These are phyloP conservation scores for Otocyon megalotis DNA, from an alignment of 2,113 vertebrate species.

Conservation along the genomic window DNA sequence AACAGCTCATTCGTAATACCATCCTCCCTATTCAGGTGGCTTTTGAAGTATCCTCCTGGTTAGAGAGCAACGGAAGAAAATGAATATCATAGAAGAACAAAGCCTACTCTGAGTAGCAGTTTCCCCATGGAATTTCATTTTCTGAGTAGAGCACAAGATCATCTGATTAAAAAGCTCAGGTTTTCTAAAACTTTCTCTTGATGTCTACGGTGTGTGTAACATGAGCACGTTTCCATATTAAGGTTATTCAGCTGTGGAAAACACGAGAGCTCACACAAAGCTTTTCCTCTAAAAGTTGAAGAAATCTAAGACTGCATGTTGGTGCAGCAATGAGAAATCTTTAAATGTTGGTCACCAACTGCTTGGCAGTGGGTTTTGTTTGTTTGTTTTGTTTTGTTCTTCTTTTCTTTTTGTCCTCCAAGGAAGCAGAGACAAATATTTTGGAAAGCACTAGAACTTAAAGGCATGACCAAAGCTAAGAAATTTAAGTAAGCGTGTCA, in stretches of 20 bases:
- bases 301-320: slow-evolving; percentile 5
- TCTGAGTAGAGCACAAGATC: slow-evolving; percentile 64
- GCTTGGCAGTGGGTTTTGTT: not conserved
- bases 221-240: slow-evolving; percentile 57
- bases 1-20: slow-evolving; percentile 60
- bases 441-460: not conserved
- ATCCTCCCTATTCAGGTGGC: slow-evolving; percentile 24
- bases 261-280: slow-evolving; percentile 28
- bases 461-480: slow-evolving; percentile 59
- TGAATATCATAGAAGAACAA: slow-evolving; percentile 68
- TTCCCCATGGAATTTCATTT: slow-evolving; percentile 71
- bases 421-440: slow-evolving; percentile 56
- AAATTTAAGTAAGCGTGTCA: slow-evolving; percentile 66
- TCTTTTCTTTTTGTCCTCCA: not conserved
- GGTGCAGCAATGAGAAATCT: slow-evolving; percentile 21
- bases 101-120: slow-evolving; percentile 59
- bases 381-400: not conserved
- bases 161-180: slow-evolving; percentile 79
- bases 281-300: slow-evolving; percentile 53
- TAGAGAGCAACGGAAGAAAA: slow-evolving; percentile 68
- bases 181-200: slow-evolving; percentile 73
- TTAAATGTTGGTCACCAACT: not conserved
- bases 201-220: slow-evolving; percentile 65
- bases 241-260: slow-evolving; percentile 68
- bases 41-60: slow-evolving; percentile 49